phyloP scores from a whole-genome alignment of 2,797 vertebrate species.

The Gymnocypris eckloni region DNA sequence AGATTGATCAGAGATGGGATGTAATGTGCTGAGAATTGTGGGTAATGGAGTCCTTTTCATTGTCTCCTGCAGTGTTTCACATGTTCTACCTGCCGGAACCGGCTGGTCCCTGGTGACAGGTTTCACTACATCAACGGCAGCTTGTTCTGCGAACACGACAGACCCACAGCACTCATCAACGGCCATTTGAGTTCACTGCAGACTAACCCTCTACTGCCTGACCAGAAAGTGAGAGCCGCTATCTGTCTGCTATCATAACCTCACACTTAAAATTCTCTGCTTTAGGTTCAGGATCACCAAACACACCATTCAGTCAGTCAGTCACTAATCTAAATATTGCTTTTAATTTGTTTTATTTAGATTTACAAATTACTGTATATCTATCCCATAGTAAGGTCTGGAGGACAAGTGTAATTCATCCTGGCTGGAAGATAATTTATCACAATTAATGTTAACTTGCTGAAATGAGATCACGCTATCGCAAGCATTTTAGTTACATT shows the following conservation, averaged over 20 bases:
- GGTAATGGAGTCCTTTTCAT: conserved; percentile 45
- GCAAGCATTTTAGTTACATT: conserved; percentile 77
- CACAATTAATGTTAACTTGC: conserved; percentile 90
- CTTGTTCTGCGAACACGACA: conserved; percentile 99
- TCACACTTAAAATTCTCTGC: background rate
- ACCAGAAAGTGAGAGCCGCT: conserved; percentile 94
- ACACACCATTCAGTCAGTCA: background rate
- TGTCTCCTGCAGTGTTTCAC: conserved; percentile 91
- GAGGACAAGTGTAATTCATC: conserved; percentile 55
- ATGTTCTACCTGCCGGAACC: conserved; percentile 99
- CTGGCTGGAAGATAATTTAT: conserved; percentile 85
- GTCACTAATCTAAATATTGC: no score
- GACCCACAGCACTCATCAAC: conserved; percentile 99
- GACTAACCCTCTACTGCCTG: conserved; percentile 98
- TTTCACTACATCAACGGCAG: conserved; percentile 99
- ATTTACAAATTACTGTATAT: conserved; percentile 51
- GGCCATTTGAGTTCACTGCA: conserved; percentile 99
- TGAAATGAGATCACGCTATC: conserved; percentile 83
- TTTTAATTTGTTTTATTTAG: background rate
- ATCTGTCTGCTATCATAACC: background rate
- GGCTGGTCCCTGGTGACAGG: conserved; percentile 96
- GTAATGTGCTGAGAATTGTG: conserved; percentile 12
- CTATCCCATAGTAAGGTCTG: conserved; percentile 54
- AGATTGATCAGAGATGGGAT: background rate
- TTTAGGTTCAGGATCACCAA: background rate